Evolutionary conservation across 2,113 vertebrate genomes (phyloP).

Genomic region (Zonotrichia leucophrys): DNA sequence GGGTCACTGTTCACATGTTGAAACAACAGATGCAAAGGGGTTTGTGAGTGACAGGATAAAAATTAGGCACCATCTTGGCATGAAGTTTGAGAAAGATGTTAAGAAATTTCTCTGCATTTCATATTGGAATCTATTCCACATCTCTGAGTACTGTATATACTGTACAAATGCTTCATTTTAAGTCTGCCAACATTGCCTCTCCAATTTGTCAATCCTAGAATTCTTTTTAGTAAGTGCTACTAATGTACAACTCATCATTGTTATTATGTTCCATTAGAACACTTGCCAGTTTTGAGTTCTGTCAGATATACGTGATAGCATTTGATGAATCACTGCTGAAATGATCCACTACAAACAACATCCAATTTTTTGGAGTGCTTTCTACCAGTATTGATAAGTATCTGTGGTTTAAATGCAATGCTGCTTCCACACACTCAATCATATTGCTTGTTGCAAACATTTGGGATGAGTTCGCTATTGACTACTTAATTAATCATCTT

Average conservation of each 20-base stretch:
- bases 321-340: conserved; percentile 68
- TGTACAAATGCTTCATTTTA: conserved; percentile 69
- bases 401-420: conserved; percentile 33
- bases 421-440: conserved; percentile 21
- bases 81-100: conserved; percentile 62
- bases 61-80: conserved; percentile 69
- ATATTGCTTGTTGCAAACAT: conserved; percentile 33
- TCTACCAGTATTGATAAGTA: conserved; percentile 63
- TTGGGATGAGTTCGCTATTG: conserved; percentile 39
- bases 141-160: conserved; percentile 59
- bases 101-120: conserved; percentile 61
- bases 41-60: conserved; percentile 70
- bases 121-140: conserved; percentile 57
- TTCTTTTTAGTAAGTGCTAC: conserved; percentile 65
- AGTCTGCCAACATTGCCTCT: conserved; percentile 66
- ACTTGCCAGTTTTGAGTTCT: conserved; percentile 71
- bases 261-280: conserved; percentile 71
- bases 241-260: conserved; percentile 67
- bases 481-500: conserved; percentile 61
- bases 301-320: conserved; percentile 53
- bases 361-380: conserved; percentile 52
- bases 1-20: conserved; percentile 64
- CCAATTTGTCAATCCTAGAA: conserved; percentile 67
- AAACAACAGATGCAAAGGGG: conserved; percentile 67
- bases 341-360: conserved; percentile 62